A percentile compares a stretch with the other conserved stretches of the same genome.
These are phyloP conservation scores for Pachycephus smyrnensis DNA, from an alignment of 2,888 invertebrate genomes.

Conservation along the genomic window DNA sequence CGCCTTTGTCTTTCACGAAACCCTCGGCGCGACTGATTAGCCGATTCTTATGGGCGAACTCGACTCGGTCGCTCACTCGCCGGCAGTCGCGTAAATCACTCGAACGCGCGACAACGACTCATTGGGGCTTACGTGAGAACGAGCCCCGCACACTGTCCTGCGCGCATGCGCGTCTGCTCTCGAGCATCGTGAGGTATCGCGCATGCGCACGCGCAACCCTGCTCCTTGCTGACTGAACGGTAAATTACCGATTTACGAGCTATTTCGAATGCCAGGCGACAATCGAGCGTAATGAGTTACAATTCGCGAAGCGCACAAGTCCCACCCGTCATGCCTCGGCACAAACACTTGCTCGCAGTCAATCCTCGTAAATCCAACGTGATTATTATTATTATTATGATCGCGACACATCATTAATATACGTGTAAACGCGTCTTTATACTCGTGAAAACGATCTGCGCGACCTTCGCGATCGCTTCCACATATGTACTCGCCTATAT, in stretches of 20 bases:
- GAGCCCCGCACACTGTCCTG: not conserved
- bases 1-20: conserved; percentile 1
- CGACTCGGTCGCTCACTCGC: not conserved
- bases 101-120: not conserved
- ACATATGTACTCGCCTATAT: not conserved
- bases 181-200: not conserved
- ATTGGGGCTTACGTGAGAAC: not conserved
- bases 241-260: conserved; percentile 31
- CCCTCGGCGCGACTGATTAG: conserved; percentile 34
- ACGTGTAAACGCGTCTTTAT: not conserved
- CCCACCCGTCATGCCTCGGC: not conserved
- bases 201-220: not conserved
- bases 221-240: conserved; percentile 9
- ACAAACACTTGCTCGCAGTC: not conserved
- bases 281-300: conserved; percentile 2
- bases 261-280: conserved; percentile 6
- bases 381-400: not conserved
- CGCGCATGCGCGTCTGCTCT: not conserved
- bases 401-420: not conserved
- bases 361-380: not conserved
- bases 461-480: not conserved
- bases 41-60: conserved; percentile 33
- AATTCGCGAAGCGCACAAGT: not conserved
- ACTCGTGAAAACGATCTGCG: not conserved
- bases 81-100: conserved; percentile 4